Base-by-base conservation (phyloP, 2,888 invertebrate genomes). In the Scaptomyza polygonia region DNA sequence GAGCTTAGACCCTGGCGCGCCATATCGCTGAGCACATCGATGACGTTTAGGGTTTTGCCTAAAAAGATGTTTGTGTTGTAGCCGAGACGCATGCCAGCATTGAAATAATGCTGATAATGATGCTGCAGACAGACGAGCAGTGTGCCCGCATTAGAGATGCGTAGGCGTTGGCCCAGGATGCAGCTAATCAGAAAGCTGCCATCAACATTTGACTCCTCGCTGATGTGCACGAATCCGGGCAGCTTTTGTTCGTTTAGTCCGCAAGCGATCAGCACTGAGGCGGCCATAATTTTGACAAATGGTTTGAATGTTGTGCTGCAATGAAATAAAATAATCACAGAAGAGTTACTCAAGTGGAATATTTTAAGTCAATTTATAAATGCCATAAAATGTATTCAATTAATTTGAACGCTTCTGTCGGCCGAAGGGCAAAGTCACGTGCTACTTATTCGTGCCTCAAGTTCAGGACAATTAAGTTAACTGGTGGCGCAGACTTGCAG, bases 171-270 rank as follows among this genome's bases (percentile, higher is more conserved):
- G 0, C 93, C 93, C 49, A 95, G 91, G 12, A 96, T 92, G 79
- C 95, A 94, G 87, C 94, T 95, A 39, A 95, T 92, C 54, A 96
- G 90, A 88, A 96, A 96, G 86, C 94, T 94, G 58, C 95, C 94
- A 89, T 96, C 96, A 77, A 95, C 94, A 51, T 94, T 93, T 67
- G 94, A 93, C 48, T 94, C 93, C 91, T 96, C 96, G 87, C 94
- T 95, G 30, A 95, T 93, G 52, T 94, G 92, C 65, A 96, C 93
- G 40, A 95, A 92, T 29, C 92, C 88, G 47, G 92, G 90, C 66
- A 94, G 91, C 51, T 93, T 92, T 78, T 93, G 93, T 80, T 95
- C 94, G 57, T 91, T 92, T 69, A 96, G 92, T 51, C 95, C 94
- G 57, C 96, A 93, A 53, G 94, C 93, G 61, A 94, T 91, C 72